Conservation (phyloP, 2,888 invertebrate species). For the Cheilosia scutellata region DNA sequence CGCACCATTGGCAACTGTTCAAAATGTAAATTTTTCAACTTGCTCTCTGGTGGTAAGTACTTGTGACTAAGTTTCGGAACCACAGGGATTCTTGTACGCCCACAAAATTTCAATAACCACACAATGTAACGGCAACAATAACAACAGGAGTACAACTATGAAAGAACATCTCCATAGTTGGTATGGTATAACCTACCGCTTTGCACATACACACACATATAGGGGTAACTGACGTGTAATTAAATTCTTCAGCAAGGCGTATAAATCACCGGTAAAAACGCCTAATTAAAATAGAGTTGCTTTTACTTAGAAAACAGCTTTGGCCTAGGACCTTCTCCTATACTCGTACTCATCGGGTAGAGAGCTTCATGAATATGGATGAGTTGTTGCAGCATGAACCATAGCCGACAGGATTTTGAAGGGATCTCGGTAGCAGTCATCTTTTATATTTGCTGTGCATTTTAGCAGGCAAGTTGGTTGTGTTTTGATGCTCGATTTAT, state of each 20-base stretch:
- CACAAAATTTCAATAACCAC: conserved; percentile 74
- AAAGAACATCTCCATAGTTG: conserved; percentile 30
- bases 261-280: conserved; percentile 73
- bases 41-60: conserved; percentile 21
- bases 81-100: conserved; percentile 36
- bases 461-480: conserved; percentile 42
- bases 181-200: background rate
- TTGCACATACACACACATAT: background rate
- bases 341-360: background rate
- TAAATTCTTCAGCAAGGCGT: conserved; percentile 70
- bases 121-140: conserved; percentile 52
- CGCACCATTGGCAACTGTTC: conserved; percentile 57
- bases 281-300: conserved; percentile 68
- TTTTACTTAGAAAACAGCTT: conserved; percentile 54
- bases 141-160: conserved; percentile 26
- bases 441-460: conserved; percentile 31
- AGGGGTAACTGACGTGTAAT: conserved; percentile 54
- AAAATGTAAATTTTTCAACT: conserved; percentile 66
- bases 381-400: conserved; percentile 58
- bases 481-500: conserved; percentile 44
- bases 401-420: conserved; percentile 27
- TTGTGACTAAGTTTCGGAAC: conserved; percentile 39
- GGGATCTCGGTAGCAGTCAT: conserved; percentile 36
- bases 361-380: conserved; percentile 63
- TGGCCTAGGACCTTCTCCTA: conserved; percentile 21